Percentiles rank a stretch among this genome's conserved stretches.
phyloP scores from a whole-genome alignment of 1,140 invertebrate genomes.

The Choristoneura fumiferana region DNA sequence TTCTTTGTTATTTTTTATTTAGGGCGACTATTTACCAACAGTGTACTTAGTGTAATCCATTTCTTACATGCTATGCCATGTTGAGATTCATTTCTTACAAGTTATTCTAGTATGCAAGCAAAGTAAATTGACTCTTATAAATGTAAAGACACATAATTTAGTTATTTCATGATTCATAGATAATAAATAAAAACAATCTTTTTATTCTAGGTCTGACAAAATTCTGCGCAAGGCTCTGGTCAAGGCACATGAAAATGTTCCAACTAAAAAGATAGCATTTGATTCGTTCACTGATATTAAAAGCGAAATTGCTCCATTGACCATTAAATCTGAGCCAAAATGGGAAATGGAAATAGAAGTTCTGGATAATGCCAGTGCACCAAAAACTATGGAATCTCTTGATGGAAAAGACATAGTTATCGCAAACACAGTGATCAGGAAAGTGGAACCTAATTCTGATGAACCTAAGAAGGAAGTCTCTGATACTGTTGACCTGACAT shows the following conservation, averaged over 20 bases:
- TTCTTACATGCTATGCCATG: too few relatives aligned
- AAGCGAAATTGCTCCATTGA: slow-evolving; percentile 66
- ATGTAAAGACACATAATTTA: too few relatives aligned
- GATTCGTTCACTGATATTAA: slow-evolving; percentile 70
- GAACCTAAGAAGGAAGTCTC: slow-evolving; percentile 25
- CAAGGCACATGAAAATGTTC: slow-evolving; percentile 40
- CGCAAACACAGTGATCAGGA: slow-evolving; percentile 68
- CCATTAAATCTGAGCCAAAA: slow-evolving; percentile 61
- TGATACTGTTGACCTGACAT: slow-evolving; percentile 24
- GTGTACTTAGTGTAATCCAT: too few relatives aligned
- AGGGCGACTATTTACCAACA: too few relatives aligned
- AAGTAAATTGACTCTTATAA: too few relatives aligned
- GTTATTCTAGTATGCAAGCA: too few relatives aligned
- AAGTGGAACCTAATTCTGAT: slow-evolving; percentile 48
- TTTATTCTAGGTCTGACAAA: slow-evolving; percentile 48
- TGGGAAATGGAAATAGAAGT: slow-evolving; percentile 71
- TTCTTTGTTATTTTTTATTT: neutral
- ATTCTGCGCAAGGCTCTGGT: slow-evolving; percentile 55
- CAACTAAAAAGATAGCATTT: slow-evolving; percentile 71
- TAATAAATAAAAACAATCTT: slow-evolving; percentile 20
- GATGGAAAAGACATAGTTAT: slow-evolving; percentile 66
- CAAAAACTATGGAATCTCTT: slow-evolving; percentile 41
- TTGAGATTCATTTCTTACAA: too few relatives aligned
- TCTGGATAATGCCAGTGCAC: slow-evolving; percentile 22
- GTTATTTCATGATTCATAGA: too few relatives aligned